phyloP scores from a whole-genome alignment of 2,797 vertebrate genomes.

The Leptodactylus fallax region DNA sequence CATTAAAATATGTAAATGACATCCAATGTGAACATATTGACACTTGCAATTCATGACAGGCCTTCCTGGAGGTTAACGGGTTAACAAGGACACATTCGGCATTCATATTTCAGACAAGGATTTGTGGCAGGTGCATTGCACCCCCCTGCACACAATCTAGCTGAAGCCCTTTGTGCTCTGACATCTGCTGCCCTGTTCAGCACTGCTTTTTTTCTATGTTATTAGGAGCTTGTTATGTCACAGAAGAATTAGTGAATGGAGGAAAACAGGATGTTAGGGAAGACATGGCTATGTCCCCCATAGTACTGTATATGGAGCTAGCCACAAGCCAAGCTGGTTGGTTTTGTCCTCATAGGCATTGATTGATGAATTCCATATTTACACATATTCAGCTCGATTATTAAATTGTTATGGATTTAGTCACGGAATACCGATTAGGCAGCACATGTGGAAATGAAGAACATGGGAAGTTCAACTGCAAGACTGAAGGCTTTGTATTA shows the following conservation, averaged over 20 bases:
- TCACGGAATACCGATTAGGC: not conserved
- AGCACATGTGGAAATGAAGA: not conserved
- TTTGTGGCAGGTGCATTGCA: slow-evolving; percentile 62
- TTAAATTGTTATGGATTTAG: slow-evolving; percentile 33
- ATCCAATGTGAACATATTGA: not conserved
- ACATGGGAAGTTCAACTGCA: not conserved
- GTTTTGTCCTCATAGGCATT: not conserved
- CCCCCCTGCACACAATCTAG: slow-evolving; percentile 59
- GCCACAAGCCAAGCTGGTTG: not conserved
- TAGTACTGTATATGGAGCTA: not conserved
- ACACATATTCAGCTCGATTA: not conserved
- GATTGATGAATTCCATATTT: slow-evolving; percentile 5
- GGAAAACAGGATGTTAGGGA: slow-evolving; percentile 29
- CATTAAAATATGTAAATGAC: slow-evolving; percentile 13
- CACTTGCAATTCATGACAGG: slow-evolving; percentile 22
- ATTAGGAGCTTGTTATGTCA: slow-evolving; percentile 61
- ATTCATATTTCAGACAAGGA: slow-evolving; percentile 58
- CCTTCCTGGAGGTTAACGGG: slow-evolving; percentile 48
- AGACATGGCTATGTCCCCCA: not conserved
- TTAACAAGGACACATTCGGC: slow-evolving; percentile 58
- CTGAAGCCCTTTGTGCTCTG: slow-evolving; percentile 62
- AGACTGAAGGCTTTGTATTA: not conserved
- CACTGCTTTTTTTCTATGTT: slow-evolving; percentile 43
- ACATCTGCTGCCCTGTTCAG: slow-evolving; percentile 63
- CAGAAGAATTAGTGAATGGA: slow-evolving; percentile 45